Base-by-base conservation (phyloP, 2,797 vertebrate genomes). In the Sebastes jordani region DNA sequence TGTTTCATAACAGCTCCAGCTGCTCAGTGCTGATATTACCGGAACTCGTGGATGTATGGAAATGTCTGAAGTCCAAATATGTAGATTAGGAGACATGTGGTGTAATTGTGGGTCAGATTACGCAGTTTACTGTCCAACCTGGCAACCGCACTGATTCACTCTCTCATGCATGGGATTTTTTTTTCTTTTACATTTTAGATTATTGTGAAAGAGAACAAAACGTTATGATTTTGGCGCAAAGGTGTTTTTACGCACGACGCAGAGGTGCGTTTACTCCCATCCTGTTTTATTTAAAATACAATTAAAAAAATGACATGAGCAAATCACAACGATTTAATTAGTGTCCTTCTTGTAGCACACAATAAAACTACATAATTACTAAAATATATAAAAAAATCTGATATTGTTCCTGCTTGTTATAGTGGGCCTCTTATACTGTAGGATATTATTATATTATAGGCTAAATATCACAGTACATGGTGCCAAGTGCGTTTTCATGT, bases 371-470 rank as follows among this genome's bases (percentile, higher is more conserved):
- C 5, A 11, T 3, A 7, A 13, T n/a, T 42, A 6, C 10, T 49
- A 78, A 52, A 62, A 16, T 38, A 70, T 22, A 4, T 36, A 58
- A 14, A 56, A 3, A 52, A 55, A 30, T 22, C 27, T 54, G 52
- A 64, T 4, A 2, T 10, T 13, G 16, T 56, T 32, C 1, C 11
- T 46, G 34, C 2, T 54, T 13, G 11, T 5, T 42, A 46, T 46
- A 18, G 7, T 22, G 18, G 87, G 75, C 67, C 77, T 34, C 2
- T 58, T n/a, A 5, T 38, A 20, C 42, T 46, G 42, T 27, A 32
- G 18, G 36, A 38, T 38, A 38, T 38, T 38, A 38, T 58, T 14
- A 7, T 38, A 20, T 16, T 46, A 16, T 27, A 32, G 18, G 63
- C 54, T 49, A 58, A 11, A 67, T 61, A 34, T 54, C 36, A 29